A percentile compares a stretch with the other conserved stretches of the same genome.
Conservation (phyloP, 2,113 vertebrate genomes). For the Platichthys flesus region DNA sequence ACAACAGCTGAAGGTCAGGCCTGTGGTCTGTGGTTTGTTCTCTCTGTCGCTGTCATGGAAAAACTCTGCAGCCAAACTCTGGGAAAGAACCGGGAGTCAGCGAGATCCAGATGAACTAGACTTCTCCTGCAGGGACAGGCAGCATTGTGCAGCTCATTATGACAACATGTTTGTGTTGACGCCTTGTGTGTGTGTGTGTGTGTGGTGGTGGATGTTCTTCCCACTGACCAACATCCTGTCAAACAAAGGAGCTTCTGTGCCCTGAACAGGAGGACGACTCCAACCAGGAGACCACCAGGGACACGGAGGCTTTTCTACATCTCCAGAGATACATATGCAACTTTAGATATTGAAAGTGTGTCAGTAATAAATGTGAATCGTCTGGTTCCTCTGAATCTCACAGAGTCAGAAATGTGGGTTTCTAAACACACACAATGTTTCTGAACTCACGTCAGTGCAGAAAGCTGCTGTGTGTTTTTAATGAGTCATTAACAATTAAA, state of each 20-base stretch:
- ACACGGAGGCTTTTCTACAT: no score
- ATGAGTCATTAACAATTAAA: not conserved
- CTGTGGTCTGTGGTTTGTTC: conserved; percentile 14
- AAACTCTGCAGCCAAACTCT: not conserved
- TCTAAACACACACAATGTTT: no score
- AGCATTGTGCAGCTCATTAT: not conserved
- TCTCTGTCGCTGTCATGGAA: conserved; percentile 27
- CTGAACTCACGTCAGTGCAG: no score
- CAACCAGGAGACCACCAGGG: not conserved
- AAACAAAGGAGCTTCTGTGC: conserved; percentile 32
- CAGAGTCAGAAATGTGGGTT: no score
- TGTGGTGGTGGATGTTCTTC: not conserved
- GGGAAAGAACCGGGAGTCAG: no score
- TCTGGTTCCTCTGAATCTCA: no score
- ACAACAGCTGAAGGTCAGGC: conserved; percentile 26
- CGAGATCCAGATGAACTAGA: no score
- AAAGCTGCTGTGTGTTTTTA: no score
- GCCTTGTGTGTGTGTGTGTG: conserved; percentile 24
- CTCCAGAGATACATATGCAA: no score
- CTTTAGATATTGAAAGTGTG: no score
- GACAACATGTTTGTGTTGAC: conserved; percentile 56
- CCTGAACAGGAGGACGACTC: not conserved
- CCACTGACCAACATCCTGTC: conserved; percentile 27
- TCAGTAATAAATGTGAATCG: no score
- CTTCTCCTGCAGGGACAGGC: not conserved